These are phyloP conservation scores for Trichacis sp. DNA, from an alignment of 2,888 invertebrate species.

Conservation along the genomic window DNA sequence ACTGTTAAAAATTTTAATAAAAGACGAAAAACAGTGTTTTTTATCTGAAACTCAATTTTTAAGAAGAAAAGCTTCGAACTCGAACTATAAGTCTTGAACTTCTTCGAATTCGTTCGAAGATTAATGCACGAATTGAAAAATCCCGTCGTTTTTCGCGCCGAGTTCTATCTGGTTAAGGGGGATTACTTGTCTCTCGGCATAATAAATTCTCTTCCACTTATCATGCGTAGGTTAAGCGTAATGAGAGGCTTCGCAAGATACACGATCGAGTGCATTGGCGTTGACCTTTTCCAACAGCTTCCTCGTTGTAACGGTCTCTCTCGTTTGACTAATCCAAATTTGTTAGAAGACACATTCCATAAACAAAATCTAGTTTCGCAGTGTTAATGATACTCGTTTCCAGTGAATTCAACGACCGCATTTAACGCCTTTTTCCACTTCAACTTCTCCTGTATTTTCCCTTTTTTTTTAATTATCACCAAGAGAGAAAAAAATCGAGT, in stretches of 20 bases:
- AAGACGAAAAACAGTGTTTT: too few relatives aligned
- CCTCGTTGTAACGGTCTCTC: slow-evolving; percentile 33
- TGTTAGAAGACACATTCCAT: slow-evolving; percentile 15
- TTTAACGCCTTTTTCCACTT: not conserved
- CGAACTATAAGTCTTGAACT: too few relatives aligned
- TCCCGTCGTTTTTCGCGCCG: slow-evolving; percentile 4
- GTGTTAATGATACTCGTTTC: not conserved
- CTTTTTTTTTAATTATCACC: not conserved
- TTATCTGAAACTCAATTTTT: too few relatives aligned
- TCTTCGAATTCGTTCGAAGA: too few relatives aligned
- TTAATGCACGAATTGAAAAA: not conserved
- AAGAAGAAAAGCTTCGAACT: too few relatives aligned
- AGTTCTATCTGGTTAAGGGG: slow-evolving; percentile 15
- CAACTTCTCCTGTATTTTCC: not conserved
- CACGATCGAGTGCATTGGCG: slow-evolving; percentile 50
- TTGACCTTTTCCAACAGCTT: slow-evolving; percentile 43
- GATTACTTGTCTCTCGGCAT: slow-evolving; percentile 31
- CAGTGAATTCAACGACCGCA: not conserved
- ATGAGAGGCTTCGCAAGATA: slow-evolving; percentile 49
- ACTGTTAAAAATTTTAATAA: too few relatives aligned
- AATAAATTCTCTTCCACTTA: slow-evolving; percentile 28
- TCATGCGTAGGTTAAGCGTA: slow-evolving; percentile 42
- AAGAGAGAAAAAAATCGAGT: not conserved
- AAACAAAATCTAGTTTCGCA: slow-evolving; percentile 13
- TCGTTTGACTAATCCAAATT: slow-evolving; percentile 30